Base-by-base conservation (phyloP, 2,888 invertebrate genomes). In the Zeuzera pyrina region DNA sequence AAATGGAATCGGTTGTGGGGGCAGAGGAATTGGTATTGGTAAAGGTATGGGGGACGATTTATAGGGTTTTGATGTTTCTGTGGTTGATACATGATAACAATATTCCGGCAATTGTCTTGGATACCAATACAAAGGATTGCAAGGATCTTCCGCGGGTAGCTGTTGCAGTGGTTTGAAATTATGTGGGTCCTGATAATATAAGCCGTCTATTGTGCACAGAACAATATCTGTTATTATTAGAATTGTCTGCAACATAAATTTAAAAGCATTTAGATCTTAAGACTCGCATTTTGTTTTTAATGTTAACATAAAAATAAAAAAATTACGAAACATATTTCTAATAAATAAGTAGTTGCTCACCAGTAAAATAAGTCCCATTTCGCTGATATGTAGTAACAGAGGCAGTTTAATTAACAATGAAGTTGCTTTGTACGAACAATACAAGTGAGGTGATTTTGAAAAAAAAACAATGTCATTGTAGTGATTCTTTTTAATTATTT, bases 111-210 rank as follows among this genome's bases (percentile, higher is more conserved):
- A 45, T 10, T 38, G 30, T 33, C 38, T 49, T 2, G 62, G 62
- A 33, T 72, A 79, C 79, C 79, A 81, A 34, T 70, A 81, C 1
- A 72, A 45, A 1, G 74, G 69, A 24, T 76, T 68, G 41, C 79
- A 79, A 2, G 68, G 66, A 38, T 78, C 54, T 11, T 57, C 56
- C 5, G 47, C 47, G 12, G 30, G 22, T 2, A 10, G 15, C 16
- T 27, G 30, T 27, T 34, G 11, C 12, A 38, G 38, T 7, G 36
- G 31, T 12, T 38, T 45, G 0, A 57, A 12, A n/a, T n/a, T n/a
- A n/a, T n/a, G n/a, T 1, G 53, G 38, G 15, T 68, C 64, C 49
- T 62, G 50, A 35, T 59, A 71, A 14, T 29, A 59, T 26, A 59
- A 11, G 1, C 76, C 73, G 4, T 45, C 53, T 19, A 72, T 57